Evolutionary conservation across 1,140 invertebrate genomes (phyloP), one percentile per base, ranked within the genome.

Genomic region (Paraescarpia echinospica): DNA sequence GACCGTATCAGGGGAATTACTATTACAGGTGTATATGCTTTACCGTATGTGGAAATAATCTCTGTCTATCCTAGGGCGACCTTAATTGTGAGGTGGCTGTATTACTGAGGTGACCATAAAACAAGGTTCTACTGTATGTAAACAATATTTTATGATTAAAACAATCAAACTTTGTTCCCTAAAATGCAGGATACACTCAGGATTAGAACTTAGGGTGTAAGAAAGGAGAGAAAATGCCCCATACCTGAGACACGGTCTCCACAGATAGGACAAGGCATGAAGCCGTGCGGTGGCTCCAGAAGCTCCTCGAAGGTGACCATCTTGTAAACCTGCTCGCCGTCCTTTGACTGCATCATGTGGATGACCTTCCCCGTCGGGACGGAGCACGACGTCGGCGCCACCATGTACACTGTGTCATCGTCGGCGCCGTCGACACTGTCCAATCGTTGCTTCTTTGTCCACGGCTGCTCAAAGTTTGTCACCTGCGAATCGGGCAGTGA

Each of bases 181-280:
- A 41, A 41, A 41, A 12, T 41, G 12, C 4, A 6, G 4, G 12
- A 41, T 41, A 41, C 12, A 6, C 12, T 41, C 41, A 41, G 41
- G 12, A 41, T 6, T 6, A 41, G 41, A 41, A 41, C 12, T 4
- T 41, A 6, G 12, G 41, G 41, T 41, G 41, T 41, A 41, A 41
- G 12, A 41, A n/a, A n/a, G n/a, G n/a, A n/a, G n/a, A n/a, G n/a
- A n/a, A n/a, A n/a, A n/a, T n/a, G n/a, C n/a, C n/a, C n/a, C 89
- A 9, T 89, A 93, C 98, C 98, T 93, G 98, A 98, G 94, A 99
- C 99, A 95, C 98, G 98, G 96, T 99, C 98, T 0, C 98, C 98
- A 95, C 98, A 99, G 92, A 99, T 98, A 14, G 98, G 98, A 96
- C 98, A 99, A 12, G 91, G 34, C 12, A 41, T 91, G 34, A 33